Conservation (phyloP, 2,888 invertebrate genomes). For the Myopa tessellatipennis region DNA sequence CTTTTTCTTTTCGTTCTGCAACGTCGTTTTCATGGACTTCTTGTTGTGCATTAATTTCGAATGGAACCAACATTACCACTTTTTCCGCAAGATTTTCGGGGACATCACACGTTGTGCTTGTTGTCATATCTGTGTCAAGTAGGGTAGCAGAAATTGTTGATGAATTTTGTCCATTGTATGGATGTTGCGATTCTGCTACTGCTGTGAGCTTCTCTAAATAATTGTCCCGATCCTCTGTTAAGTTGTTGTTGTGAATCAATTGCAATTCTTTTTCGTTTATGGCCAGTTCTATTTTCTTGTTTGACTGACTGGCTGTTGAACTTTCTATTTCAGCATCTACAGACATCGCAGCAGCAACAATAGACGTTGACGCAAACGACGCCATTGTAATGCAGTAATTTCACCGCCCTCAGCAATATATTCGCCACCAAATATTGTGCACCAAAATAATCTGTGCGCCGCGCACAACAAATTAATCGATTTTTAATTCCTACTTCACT, state of each 20-base stretch:
- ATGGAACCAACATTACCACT: not conserved
- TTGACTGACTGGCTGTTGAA: conserved; percentile 20
- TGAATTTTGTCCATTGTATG: conserved; percentile 10
- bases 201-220: not conserved
- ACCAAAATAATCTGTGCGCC: conserved; percentile 17
- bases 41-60: not conserved
- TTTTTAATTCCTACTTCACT: conserved; percentile 31
- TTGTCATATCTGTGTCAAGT: not conserved
- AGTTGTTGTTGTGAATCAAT: not conserved
- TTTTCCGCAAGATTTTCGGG: not conserved
- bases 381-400: conserved; percentile 37
- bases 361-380: conserved; percentile 30
- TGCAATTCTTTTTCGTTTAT: not conserved
- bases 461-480: conserved; percentile 37
- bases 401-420: conserved; percentile 12
- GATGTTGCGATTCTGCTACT: not conserved
- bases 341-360: conserved; percentile 5
- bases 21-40: not conserved
- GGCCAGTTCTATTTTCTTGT: not conserved
- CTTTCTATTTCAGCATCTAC: not conserved
- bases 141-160: not conserved
- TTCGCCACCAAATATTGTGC: not conserved
- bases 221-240: not conserved
- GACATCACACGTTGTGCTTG: not conserved
- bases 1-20: not conserved